Evolutionary conservation across 2,797 vertebrate species (phyloP).

Genomic region (Podarcis lilfordi): DNA sequence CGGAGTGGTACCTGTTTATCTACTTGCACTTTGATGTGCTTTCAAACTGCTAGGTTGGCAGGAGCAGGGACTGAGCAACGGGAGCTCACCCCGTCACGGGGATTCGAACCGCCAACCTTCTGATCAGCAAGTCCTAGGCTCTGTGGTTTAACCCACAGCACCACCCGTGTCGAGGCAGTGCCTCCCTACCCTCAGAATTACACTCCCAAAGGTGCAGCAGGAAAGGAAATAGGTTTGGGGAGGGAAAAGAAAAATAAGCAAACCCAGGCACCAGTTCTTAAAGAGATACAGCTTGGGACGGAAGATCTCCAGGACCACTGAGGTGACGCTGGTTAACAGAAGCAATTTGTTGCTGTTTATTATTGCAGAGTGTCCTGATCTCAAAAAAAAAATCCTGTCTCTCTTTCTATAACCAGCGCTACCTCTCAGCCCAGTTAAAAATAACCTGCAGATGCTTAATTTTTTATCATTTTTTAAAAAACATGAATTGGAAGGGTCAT

Average conservation of each 20-base stretch:
- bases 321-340: no score
- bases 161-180: neutral
- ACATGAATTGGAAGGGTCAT: no score
- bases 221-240: neutral
- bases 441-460: conserved; percentile 54
- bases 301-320: neutral
- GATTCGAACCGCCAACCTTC: no score
- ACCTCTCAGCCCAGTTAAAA: conserved; percentile 66
- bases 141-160: no score
- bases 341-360: neutral
- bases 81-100: no score
- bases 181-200: neutral
- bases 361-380: neutral
- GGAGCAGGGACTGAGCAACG: no score
- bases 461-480: no score
- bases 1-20: no score
- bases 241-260: neutral
- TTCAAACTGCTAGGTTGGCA: no score
- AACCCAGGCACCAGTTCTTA: neutral
- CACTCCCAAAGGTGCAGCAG: neutral
- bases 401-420: conserved; percentile 58
- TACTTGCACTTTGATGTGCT: no score
- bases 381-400: neutral
- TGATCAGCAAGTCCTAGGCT: no score
- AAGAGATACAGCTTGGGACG: neutral